Conservation (phyloP, 2,113 vertebrate genomes). For the Oryzias celebensis region DNA sequence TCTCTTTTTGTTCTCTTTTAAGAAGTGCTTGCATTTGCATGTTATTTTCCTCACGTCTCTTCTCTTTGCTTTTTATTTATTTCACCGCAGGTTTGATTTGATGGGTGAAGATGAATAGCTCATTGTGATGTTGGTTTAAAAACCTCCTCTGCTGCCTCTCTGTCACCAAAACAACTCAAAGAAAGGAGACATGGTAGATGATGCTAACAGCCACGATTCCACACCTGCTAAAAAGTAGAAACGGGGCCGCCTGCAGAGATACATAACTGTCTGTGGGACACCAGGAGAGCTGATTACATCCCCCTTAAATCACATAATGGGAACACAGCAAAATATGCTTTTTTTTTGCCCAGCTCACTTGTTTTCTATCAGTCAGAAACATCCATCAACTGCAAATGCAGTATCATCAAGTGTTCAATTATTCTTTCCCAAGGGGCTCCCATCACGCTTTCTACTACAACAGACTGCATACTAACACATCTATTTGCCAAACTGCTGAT, state of each 20-base stretch:
- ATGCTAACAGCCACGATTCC: slow-evolving; percentile 35
- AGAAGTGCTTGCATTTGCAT: slow-evolving; percentile 59
- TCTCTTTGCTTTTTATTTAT: slow-evolving; percentile 35
- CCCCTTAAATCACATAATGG: slow-evolving; percentile 53
- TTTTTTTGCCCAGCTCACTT: slow-evolving; percentile 36
- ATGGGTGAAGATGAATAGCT: slow-evolving; percentile 19
- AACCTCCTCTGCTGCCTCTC: slow-evolving; percentile 52
- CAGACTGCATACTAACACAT: slow-evolving; percentile 48
- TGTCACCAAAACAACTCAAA: slow-evolving; percentile 50
- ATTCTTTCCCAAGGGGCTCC: slow-evolving; percentile 53
- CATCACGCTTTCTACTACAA: slow-evolving; percentile 26
- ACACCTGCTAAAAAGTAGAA: slow-evolving; percentile 62
- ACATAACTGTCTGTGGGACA: slow-evolving; percentile 29
- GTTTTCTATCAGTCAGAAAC: slow-evolving; percentile 43
- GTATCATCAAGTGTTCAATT: slow-evolving; percentile 69
- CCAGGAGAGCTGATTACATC: slow-evolving; percentile 46
- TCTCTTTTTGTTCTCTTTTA: slow-evolving; percentile 36
- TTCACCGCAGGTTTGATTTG: slow-evolving; percentile 32
- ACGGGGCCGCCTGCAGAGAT: slow-evolving; percentile 56
- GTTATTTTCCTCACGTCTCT: slow-evolving; percentile 35
- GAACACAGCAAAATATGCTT: slow-evolving; percentile 43
- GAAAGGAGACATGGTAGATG: slow-evolving; percentile 26
- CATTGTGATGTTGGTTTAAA: slow-evolving; percentile 21
- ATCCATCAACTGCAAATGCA: slow-evolving; percentile 65
- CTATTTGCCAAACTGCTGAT: slow-evolving; percentile 68